Conservation (phyloP, 2,888 invertebrate species). For the Tetranychus truncatus region DNA sequence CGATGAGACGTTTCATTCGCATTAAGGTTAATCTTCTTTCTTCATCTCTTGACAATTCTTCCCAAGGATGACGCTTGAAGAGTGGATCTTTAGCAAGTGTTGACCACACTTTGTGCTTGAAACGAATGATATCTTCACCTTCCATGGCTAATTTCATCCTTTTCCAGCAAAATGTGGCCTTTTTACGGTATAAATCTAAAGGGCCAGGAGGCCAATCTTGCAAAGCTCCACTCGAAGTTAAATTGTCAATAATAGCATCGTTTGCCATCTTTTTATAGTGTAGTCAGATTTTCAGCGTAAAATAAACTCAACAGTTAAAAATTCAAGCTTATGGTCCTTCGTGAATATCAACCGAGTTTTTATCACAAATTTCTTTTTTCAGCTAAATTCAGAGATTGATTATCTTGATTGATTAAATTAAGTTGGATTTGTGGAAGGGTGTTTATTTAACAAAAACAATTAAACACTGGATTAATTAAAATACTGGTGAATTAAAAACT, state of each 20-base stretch:
- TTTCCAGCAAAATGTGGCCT: conserved; percentile 70
- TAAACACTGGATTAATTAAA: too few species aligned
- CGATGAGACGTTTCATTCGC: conserved; percentile 41
- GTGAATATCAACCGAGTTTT: too few species aligned
- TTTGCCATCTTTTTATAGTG: not conserved
- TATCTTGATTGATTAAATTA: too few species aligned
- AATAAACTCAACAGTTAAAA: not conserved
- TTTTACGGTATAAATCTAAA: conserved; percentile 54
- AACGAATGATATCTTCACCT: conserved; percentile 51
- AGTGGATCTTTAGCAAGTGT: conserved; percentile 57
- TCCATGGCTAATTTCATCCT: conserved; percentile 58
- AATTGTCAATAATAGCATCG: not conserved
- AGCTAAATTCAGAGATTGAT: too few species aligned
- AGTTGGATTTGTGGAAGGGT: too few species aligned
- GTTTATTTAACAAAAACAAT: too few species aligned
- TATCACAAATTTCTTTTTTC: too few species aligned
- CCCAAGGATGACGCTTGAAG: conserved; percentile 44
- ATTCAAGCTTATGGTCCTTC: too few species aligned
- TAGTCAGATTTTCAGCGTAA: not conserved
- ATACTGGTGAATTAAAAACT: too few species aligned
- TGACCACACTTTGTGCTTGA: conserved; percentile 61
- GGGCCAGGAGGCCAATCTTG: conserved; percentile 43
- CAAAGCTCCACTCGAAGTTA: not conserved
- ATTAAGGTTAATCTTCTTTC: conserved; percentile 36
- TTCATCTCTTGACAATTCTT: conserved; percentile 48